These are phyloP conservation scores for Astreopora myriophthalma DNA, from an alignment of 64 coral and sea anemone species.

Conservation along the genomic window DNA sequence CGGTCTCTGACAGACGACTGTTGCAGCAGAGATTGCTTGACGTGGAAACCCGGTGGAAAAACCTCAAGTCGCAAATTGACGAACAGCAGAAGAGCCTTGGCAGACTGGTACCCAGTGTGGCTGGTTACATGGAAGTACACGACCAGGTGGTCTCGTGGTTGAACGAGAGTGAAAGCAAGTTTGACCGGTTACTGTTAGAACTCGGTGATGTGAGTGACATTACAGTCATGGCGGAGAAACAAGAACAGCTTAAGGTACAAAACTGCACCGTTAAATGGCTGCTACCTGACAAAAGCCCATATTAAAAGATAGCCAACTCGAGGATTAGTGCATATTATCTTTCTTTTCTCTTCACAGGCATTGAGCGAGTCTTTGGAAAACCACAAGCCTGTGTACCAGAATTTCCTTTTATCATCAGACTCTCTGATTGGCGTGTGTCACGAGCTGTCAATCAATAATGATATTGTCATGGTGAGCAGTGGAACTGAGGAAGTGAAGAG, in stretches of 20 bases:
- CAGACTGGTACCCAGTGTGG: constrained; percentile 74
- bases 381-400: constrained; percentile 75
- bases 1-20: constrained; percentile 53
- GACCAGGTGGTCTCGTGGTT: constrained; percentile 72
- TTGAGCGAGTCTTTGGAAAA: constrained; percentile 73
- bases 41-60: constrained; percentile 66
- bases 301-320: not conserved
- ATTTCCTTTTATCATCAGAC: constrained; percentile 70
- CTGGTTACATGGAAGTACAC: constrained; percentile 78
- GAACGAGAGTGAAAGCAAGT: constrained; percentile 69
- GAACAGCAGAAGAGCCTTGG: constrained; percentile 81
- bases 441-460: constrained; percentile 83
- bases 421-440: constrained; percentile 82
- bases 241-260: constrained; percentile 75
- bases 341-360: constrained; percentile 1
- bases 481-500: constrained; percentile 85
- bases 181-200: constrained; percentile 60
- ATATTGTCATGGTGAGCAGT: constrained; percentile 79
- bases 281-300: no score
- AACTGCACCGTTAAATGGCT: not conserved
- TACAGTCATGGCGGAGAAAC: constrained; percentile 67
- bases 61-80: constrained; percentile 61
- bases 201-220: constrained; percentile 57
- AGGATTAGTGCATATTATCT: not conserved
- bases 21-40: constrained; percentile 64